Base-by-base conservation (phyloP, 2,797 vertebrate genomes). In the Enteromius radiatus region DNA sequence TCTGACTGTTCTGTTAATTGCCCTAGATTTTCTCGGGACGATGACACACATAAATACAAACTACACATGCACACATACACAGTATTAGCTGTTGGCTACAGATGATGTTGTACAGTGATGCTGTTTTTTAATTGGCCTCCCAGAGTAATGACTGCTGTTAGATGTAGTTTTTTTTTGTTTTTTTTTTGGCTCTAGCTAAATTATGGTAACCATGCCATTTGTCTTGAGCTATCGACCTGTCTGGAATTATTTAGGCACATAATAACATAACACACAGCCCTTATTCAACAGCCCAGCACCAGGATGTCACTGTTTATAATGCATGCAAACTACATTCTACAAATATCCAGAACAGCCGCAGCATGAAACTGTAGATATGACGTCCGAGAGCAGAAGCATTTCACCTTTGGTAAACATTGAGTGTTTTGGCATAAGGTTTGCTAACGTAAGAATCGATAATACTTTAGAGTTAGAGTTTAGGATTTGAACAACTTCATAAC, bases 51-150 rank as follows among this genome's bases (percentile, higher is more conserved):
- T 65, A 70, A 69, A 85, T 33, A 73, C 43, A 52, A 67, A 82
- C 71, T 19, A 65, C 38, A 73, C 61, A 73, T 41, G 63, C 75
- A 84, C 81, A 81, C n/a, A 14, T 59, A 80, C 81, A 85, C 19
- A n/a, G 47, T 70, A 76, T n/a, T 81, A 63, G 78, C 83, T 83
- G 73, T 81, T 82, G 81, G 83, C 81, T 86, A 84, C 87, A 88
- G 84, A 88, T 86, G 84, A 81, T 67, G 82, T 74, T 82, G 82
- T 76, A 71, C 80, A 77, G 69, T 82, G 78, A 85, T 76, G 78
- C 76, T 84, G 77, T 52, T 82, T 87, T 82, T 88, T 87, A 88
- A 88, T 90, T 90, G 88, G 88, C 80, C 80, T 84, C 80, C 73
- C 75, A 87, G 86, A 86, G 85, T 86, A 87, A 88, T 87, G 85